Conservation (phyloP, 2,797 vertebrate species). For the Catamblyrhynchus diadema region DNA sequence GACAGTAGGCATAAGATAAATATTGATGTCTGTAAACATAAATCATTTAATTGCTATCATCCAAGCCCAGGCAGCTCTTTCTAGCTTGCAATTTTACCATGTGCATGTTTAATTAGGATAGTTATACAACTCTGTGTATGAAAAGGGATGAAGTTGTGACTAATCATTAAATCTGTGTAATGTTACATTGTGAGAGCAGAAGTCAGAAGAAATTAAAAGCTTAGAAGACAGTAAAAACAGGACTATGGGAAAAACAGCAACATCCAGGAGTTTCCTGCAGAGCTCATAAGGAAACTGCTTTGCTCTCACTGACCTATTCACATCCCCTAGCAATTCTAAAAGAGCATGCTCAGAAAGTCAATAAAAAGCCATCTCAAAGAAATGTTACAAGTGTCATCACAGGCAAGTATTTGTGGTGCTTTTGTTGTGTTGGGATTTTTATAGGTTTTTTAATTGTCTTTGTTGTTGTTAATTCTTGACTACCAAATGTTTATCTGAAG, state of each 20-base stretch:
- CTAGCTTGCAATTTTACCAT: background rate
- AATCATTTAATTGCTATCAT: slow-evolving; percentile 33
- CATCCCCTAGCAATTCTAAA: background rate
- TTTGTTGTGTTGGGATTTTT: background rate
- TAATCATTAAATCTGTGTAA: background rate
- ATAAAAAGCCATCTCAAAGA: background rate
- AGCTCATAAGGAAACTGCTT: background rate
- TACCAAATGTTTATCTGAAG: background rate
- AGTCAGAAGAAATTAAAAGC: background rate
- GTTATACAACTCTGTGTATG: background rate
- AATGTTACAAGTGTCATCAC: background rate
- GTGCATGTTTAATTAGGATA: background rate
- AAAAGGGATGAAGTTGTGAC: background rate
- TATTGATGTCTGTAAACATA: slow-evolving; percentile 18
- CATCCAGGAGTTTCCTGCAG: background rate
- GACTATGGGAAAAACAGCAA: background rate
- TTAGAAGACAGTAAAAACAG: background rate
- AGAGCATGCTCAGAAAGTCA: background rate
- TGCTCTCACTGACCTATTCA: background rate
- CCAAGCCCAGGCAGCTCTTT: slow-evolving; percentile 8
- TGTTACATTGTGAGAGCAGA: background rate
- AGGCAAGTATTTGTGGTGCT: background rate
- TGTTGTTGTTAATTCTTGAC: background rate
- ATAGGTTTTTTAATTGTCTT: background rate
- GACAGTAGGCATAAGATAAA: background rate